These are phyloP conservation scores for Ailurus styani DNA, from an alignment of 2,113 vertebrate species.

Conservation along the genomic window DNA sequence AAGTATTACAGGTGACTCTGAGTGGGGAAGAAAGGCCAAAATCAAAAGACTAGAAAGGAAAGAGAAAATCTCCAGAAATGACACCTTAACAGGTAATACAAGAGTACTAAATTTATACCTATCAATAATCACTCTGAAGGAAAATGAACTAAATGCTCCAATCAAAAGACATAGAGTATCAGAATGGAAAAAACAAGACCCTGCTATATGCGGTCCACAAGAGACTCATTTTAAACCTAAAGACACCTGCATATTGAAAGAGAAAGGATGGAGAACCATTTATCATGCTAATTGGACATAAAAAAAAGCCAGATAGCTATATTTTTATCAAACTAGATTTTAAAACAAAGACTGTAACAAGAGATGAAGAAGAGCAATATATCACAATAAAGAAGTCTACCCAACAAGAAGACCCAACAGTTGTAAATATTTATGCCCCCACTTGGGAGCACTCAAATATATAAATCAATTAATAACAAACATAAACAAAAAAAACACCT, in stretches of 20 bases:
- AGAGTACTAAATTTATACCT: neutral
- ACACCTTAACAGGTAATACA: neutral
- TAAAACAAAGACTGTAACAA: neutral
- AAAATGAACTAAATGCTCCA: neutral
- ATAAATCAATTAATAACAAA: neutral
- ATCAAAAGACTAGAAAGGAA: neutral
- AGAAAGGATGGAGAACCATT: neutral
- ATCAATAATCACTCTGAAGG: neutral
- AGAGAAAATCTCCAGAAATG: neutral
- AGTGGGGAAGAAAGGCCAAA: neutral
- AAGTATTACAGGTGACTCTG: neutral
- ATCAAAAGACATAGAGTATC: neutral
- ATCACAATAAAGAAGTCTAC: neutral
- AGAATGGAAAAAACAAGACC: neutral
- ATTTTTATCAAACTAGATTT: neutral
- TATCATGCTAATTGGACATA: neutral
- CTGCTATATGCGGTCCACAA: neutral
- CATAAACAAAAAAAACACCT: neutral
- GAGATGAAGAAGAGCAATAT: no score
- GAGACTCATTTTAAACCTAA: neutral
- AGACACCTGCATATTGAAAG: neutral
- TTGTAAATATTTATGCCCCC: neutral
- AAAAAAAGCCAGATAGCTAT: no score
- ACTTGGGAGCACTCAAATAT: neutral
- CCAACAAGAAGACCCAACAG: neutral